Evolutionary conservation across 2,113 vertebrate genomes (phyloP), one percentile per base, ranked within the genome.

Genomic region (Paramormyrops kingsleyae): DNA sequence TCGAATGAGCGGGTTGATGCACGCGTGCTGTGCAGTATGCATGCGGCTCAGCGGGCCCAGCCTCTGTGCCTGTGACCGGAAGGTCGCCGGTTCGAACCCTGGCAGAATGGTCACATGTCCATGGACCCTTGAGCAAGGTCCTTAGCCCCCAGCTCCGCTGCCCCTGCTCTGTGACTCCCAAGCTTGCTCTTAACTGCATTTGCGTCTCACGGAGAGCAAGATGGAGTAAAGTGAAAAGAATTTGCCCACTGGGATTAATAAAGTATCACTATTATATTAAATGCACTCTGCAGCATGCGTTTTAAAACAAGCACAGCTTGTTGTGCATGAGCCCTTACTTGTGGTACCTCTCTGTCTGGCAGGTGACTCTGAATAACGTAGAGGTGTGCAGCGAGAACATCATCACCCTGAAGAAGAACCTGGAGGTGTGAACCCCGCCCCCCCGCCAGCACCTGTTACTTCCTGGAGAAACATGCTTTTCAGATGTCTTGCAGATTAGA

Each of bases 301-400:
- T 1, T 66, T 12, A 31, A 66, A 66, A 27, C n/a, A 27, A 12
- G n/a, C 12, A 3, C 77, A 44, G 17, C 31, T 21, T 83, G 13
- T 17, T 24, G 39, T 83, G 39, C 39, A 21, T 19, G 19, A 83
- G 42, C 19, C 77, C 77, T 83, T 44, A 83, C 31, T 9, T 44
- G 77, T 47, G 39, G 6, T 84, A 21, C 44, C 44, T 84, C 8
- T 62, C 53, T 24, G 90, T 52, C 27, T 83, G 88, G 74, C 91
- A 99, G 99, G 98, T 99, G 91, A 98, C 98, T 46, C 95, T 99
- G 91, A 99, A 99, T 93, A 99, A 99, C 0, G 97, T 98, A 83
- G 98, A 99, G 92, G 96, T 98, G 90, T 99, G 98, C 92, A 99
- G 98, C 53, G 98, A 99, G 91, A 99, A 99, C 91, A 98, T 99